These are phyloP conservation scores for Argopecten irradians DNA, from an alignment of 1,140 invertebrate species.

Conservation along the genomic window DNA sequence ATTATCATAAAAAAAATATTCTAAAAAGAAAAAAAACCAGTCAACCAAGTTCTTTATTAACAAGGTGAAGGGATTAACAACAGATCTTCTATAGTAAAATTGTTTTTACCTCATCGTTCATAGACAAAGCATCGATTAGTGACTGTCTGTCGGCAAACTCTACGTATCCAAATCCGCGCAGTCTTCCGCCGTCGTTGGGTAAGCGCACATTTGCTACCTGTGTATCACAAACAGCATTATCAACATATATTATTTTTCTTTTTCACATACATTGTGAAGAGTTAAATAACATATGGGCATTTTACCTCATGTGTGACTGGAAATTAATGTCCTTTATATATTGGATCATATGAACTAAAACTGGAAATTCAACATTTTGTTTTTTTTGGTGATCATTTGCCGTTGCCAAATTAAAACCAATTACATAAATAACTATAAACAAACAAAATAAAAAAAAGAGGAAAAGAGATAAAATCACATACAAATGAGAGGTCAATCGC, in stretches of 20 bases:
- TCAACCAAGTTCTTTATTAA: neutral
- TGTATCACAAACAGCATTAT: conserved; percentile 53
- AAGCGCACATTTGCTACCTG: conserved; percentile 87
- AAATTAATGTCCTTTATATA: neutral
- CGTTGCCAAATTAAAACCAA: no score
- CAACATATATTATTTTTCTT: no score
- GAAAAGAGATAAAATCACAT: neutral
- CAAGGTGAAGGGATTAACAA: neutral
- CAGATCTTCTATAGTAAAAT: neutral
- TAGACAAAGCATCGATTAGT: conserved; percentile 89
- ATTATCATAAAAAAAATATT: no score
- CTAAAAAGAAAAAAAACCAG: no score
- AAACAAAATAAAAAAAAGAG: no score
- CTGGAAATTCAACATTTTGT: no score
- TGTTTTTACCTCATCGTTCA: conserved; percentile 81
- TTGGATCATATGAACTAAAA: neutral
- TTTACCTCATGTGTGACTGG: neutral
- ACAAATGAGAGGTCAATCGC: no score
- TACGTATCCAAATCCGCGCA: conserved; percentile 93
- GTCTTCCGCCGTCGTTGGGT: conserved; percentile 84
- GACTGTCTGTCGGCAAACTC: conserved; percentile 91
- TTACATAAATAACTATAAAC: no score
- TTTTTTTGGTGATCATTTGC: no score
- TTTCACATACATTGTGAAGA: no score
- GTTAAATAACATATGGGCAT: neutral